Evolutionary conservation across 1,140 invertebrate genomes (phyloP), one percentile per base, ranked within the genome.

Genomic region (Centruroides sculpturatus): DNA sequence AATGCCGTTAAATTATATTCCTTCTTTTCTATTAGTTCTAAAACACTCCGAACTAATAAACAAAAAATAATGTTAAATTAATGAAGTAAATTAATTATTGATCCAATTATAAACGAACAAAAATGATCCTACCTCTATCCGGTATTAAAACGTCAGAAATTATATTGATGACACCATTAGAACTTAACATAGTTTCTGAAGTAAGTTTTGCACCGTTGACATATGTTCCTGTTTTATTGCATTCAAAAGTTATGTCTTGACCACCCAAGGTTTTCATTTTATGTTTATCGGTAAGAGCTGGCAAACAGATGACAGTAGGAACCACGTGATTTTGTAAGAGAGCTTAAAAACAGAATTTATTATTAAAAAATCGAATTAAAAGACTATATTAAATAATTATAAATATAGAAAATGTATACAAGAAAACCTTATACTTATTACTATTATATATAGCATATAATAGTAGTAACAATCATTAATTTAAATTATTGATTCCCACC

Each of bases 91-190:
- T 23, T 23, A 23, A 23, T 23, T 23, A 23, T 23, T 23, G 23
- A 23, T 23, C 23, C 23, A 23, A 23, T 23, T 23, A 23, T 23
- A 23, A 23, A 23, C 23, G 23, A 23, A 23, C 23, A 23, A 23
- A 23, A 23, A 23, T 66, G 0, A 41, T 41, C 8, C 8, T 67
- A 77, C 76, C 75, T 71, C 74, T 64, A 55, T 77, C 72, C 0
- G 76, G 76, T 3, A 77, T 67, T 1, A 78, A 65, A 6, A 78
- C 70, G 54, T 77, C 71, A 58, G 74, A 72, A 3, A 77, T 60
- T 61, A 73, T 70, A 60, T 76, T 75, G 8, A 78, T 68, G 1
- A 77, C 67, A n/a, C 77, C 77, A 62, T 78, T 77, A 13, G 69
- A 65, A 6, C 72, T 71, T 3, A 75, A 61, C 34, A 73, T 70